These are phyloP conservation scores for Dryoscopus gambensis DNA, from an alignment of 2,113 vertebrate species.

Conservation along the genomic window DNA sequence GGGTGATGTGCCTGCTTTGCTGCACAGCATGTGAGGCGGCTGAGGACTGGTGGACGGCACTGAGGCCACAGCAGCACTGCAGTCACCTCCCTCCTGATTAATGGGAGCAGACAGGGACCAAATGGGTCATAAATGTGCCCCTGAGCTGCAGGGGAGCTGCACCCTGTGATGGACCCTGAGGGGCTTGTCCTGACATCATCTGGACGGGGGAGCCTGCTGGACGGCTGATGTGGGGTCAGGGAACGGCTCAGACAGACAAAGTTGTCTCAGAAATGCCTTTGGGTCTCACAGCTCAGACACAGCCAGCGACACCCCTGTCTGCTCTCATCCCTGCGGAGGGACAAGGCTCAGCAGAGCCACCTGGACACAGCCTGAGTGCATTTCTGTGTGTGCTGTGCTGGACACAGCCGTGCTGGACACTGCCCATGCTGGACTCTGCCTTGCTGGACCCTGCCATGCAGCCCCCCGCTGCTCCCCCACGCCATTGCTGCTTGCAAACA, in stretches of 20 bases:
- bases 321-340: neutral
- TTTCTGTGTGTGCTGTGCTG: neutral
- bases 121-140: slow-evolving; percentile 14
- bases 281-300: neutral
- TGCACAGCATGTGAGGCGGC: neutral
- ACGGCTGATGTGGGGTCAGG: neutral
- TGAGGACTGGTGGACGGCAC: neutral
- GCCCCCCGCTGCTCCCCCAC: accelerated
- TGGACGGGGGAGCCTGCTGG: neutral
- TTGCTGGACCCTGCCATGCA: neutral
- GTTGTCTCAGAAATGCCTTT: neutral
- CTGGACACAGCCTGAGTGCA: accelerated
- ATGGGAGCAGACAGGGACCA: neutral
- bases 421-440: neutral
- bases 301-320: neutral
- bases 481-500: neutral
- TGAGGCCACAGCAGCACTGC: neutral
- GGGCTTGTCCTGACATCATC: neutral
- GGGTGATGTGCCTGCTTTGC: neutral
- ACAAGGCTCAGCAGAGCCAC: neutral
- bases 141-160: neutral
- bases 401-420: neutral
- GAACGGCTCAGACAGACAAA: neutral
- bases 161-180: neutral
- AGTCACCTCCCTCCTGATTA: neutral